Conservation (phyloP, 53 echinoderm and acorn worm genomes). For the Temnopleurus reevesii region DNA sequence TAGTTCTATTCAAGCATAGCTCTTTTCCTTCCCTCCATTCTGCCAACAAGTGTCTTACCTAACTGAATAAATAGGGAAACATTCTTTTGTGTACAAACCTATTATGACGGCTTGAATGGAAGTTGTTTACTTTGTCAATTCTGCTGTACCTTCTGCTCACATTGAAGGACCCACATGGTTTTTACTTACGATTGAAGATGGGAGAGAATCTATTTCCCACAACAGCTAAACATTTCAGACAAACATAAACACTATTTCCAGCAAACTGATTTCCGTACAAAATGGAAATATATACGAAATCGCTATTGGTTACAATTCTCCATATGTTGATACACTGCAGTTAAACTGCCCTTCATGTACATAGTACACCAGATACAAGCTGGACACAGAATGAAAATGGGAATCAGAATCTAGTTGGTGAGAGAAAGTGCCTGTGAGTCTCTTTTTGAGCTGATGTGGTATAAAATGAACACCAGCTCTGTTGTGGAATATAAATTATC, state of each 20-base stretch:
- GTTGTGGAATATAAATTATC: constrained; percentile 16
- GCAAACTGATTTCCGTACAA: too few species aligned
- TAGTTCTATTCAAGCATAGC: background rate
- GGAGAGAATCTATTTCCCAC: background rate
- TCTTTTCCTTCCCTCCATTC: background rate
- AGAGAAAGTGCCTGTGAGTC: too few species aligned
- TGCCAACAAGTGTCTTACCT: too few species aligned
- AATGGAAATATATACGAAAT: too few species aligned
- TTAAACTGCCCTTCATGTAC: background rate
- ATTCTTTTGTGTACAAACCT: too few species aligned
- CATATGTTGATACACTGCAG: too few species aligned
- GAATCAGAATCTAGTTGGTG: too few species aligned
- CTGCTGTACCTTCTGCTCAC: background rate
- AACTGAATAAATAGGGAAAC: too few species aligned
- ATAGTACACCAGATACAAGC: too few species aligned
- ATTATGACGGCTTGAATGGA: too few species aligned
- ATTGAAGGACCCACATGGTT: constrained; percentile 10
- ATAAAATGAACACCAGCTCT: background rate
- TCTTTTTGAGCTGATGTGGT: background rate
- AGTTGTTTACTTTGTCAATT: background rate
- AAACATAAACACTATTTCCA: background rate
- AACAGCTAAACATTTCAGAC: background rate
- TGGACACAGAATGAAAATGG: too few species aligned
- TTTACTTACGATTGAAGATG: background rate
- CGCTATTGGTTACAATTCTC: too few species aligned